Base-by-base conservation (phyloP, 2,797 vertebrate species). In the Apogon talboti region DNA sequence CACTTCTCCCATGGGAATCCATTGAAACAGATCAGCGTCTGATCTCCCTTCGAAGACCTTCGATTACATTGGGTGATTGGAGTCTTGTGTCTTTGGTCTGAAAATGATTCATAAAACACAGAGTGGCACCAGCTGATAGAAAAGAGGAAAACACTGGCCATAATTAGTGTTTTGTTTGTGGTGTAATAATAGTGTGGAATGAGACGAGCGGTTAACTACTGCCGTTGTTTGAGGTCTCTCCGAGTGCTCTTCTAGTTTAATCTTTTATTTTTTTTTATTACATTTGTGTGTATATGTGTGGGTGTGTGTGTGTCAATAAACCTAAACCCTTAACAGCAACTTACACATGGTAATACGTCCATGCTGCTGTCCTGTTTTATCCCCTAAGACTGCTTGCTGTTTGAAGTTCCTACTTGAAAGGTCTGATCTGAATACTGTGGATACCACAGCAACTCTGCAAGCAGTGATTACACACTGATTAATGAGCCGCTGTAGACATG, bases 321-420 rank as follows among this genome's bases (percentile, higher is more conserved):
- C 60, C 75, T 74, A 87, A 87, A 87, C 61, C 81, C 82, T 78
- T 66, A 76, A 83, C 78, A 87, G 68, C 74, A 79, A 72, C 73
- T 67, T 73, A 66, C 86, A 82, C 87, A 86, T 52, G 78, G 67
- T 16, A 47, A 67, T 74, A 59, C 62, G 61, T 73, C 80, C 57
- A 7, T 69, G 59, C 58, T 78, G 48, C 55, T 84, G 83, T 92
- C 84, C 88, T 38, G 7, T 76, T 76, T 88, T 80, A 91, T 91
- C 90, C 88, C 84, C 51, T 79, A 86, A 93, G 92, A 92, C 82
- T 38, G 54, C 58, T 62, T 40, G 12, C 76, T 78, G 89, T 94
- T 92, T 93, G 92, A 94, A 93, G 92, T 91, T 78, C 71, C 51
- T 57, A 91, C 91, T 91, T 92, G 88, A 93, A 94, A 92, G 90